Evolutionary conservation across 2,797 vertebrate species (phyloP).

Genomic region (Sternotherus odoratus): DNA sequence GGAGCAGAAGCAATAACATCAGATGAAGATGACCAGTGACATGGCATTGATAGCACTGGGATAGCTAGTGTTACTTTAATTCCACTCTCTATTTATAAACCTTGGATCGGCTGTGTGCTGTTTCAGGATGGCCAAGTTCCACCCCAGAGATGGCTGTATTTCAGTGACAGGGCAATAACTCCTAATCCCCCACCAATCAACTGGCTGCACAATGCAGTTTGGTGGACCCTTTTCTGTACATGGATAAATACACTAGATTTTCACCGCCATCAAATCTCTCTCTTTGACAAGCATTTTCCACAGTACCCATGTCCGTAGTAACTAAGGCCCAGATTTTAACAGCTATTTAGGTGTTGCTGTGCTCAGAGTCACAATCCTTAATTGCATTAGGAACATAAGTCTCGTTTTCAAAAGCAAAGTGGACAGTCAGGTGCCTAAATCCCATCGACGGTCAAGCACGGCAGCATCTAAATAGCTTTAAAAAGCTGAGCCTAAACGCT

Average conservation of each 20-base stretch:
- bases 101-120: neutral
- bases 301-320: neutral
- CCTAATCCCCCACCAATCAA: neutral
- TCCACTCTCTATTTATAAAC: neutral
- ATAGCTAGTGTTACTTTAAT: rapidly evolving
- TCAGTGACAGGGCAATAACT: neutral
- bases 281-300: rapidly evolving
- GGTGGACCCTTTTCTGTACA: neutral
- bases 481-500: neutral
- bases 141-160: neutral
- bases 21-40: neutral
- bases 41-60: too few relatives aligned
- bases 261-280: rapidly evolving
- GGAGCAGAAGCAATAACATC: neutral
- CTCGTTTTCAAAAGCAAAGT: neutral
- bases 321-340: neutral
- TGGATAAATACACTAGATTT: rapidly evolving
- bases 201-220: rapidly evolving
- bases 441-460: neutral
- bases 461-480: neutral
- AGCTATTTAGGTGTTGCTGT: neutral
- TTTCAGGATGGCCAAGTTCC: neutral
- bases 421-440: neutral
- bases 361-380: neutral
- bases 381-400: neutral